phyloP scores from a whole-genome alignment of 2,888 invertebrate genomes.

The Scaptomyza cyrtandrae region DNA sequence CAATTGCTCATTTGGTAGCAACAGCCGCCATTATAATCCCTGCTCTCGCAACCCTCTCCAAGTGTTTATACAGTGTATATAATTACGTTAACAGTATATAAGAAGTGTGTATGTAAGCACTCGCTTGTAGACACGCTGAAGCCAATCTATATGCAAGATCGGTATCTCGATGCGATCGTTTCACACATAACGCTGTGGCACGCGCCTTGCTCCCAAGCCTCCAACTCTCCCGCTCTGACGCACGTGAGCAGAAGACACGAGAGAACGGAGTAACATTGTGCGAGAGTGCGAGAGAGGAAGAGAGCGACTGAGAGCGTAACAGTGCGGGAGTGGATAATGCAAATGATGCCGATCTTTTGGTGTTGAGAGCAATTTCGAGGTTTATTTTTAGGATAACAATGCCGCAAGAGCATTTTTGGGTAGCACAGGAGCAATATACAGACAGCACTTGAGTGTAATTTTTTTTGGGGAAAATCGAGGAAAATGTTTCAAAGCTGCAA shows the following conservation, averaged over 20 bases:
- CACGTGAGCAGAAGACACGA: slow-evolving; percentile 61
- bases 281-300: background rate
- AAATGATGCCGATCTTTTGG: slow-evolving; percentile 19
- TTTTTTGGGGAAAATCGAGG: slow-evolving; percentile 63
- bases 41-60: slow-evolving; percentile 17
- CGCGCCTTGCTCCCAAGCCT: slow-evolving; percentile 59
- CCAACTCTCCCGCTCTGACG: slow-evolving; percentile 27
- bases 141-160: slow-evolving; percentile 45
- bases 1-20: slow-evolving; percentile 49
- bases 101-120: slow-evolving; percentile 40
- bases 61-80: slow-evolving; percentile 44
- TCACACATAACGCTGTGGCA: slow-evolving; percentile 64
- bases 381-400: slow-evolving; percentile 78
- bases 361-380: slow-evolving; percentile 26
- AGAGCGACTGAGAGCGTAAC: slow-evolving; percentile 1
- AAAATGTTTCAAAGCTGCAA: slow-evolving; percentile 59
- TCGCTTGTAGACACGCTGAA: slow-evolving; percentile 14
- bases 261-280: slow-evolving; percentile 10
- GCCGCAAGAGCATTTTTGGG: slow-evolving; percentile 54
- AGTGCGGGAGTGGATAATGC: slow-evolving; percentile 6
- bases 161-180: slow-evolving; percentile 59
- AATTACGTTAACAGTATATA: slow-evolving; percentile 15
- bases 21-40: slow-evolving; percentile 9
- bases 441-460: slow-evolving; percentile 45
- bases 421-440: slow-evolving; percentile 54